phyloP scores from a whole-genome alignment of 2,888 invertebrate species.

The Scaptodrosophila latifasciaeformis region DNA sequence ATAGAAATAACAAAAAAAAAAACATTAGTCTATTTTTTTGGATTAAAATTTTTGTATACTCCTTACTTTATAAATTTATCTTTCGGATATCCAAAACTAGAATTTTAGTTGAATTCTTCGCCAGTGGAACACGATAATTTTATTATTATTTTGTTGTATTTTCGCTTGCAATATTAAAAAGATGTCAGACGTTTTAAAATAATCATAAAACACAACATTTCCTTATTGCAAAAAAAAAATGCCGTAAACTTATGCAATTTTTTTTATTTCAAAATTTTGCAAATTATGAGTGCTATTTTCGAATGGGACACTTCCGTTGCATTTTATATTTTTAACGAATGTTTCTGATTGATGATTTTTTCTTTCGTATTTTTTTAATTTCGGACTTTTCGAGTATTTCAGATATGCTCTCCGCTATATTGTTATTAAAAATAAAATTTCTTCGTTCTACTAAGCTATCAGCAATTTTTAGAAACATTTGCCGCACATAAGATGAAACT shows the following conservation, averaged over 20 bases:
- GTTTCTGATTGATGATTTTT: conserved; percentile 19
- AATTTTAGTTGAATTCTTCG: background rate
- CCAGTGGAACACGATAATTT: background rate
- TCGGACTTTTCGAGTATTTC: conserved; percentile 17
- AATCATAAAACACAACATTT: background rate
- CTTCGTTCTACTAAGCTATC: too few relatives aligned
- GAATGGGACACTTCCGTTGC: conserved; percentile 36
- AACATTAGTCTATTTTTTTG: too few relatives aligned
- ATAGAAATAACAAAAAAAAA: too few relatives aligned
- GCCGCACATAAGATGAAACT: conserved; percentile 51
- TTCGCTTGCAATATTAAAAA: background rate
- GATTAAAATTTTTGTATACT: too few relatives aligned
- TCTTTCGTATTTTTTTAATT: conserved; percentile 3
- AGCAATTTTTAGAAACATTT: conserved; percentile 22
- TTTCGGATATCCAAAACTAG: background rate
- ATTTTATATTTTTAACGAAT: conserved; percentile 14
- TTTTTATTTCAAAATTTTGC: conserved; percentile 14
- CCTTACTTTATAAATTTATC: too few relatives aligned
- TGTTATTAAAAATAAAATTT: too few relatives aligned
- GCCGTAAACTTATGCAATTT: conserved; percentile 46
- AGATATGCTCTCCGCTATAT: too few relatives aligned
- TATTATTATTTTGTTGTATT: conserved; percentile 6
- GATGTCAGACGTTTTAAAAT: background rate
- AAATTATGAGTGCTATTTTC: background rate
- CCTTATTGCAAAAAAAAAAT: background rate